Evolutionary conservation across 2,797 vertebrate species (phyloP), one percentile per base, ranked within the genome.

Genomic region (Myripristis murdjan): DNA sequence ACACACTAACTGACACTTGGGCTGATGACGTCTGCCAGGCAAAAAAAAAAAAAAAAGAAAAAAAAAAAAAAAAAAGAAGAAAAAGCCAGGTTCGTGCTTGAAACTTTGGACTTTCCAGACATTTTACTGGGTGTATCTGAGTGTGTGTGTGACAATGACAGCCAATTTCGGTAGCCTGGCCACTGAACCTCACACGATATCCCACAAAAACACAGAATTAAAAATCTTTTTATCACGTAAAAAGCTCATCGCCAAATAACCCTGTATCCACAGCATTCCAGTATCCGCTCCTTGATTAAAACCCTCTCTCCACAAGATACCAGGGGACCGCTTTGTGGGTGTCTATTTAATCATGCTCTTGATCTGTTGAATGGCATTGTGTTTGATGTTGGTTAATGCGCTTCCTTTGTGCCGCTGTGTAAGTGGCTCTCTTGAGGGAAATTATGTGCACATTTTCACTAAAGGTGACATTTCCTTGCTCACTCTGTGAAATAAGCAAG

Each of bases 371-470:
- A 88, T 78, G 87, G 81, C 81, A 69, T 87, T 79, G 86, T 85
- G 77, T 92, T 88, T 89, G 86, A 90, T 92, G 90, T 83, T 62
- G 77, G 76, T 84, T 89, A 91, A 91, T 86, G 87, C 35, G 73
- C 81, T 76, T 85, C 88, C 85, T 90, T 91, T 89, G 89, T 91
- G 86, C 82, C 1, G 24, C 77, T 43, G 77, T 23, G 20, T 82
- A 86, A 92, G 84, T 90, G 89, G 91, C 85, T 84, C 92, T 90
- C 86, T 79, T 79, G 79, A 87, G 83, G 74, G 62, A 84, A 91
- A 92, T 92, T 87, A 93, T 92, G 92, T 87, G 89, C 92, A 91
- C 92, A 89, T 92, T 85, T 88, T 81, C 28, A 18, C 76, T 60
- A 91, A 91, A 92, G 91, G 92, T 91, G 92, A 91, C 89, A 90